These are phyloP conservation scores for Protonemura montana DNA, from an alignment of 2,888 invertebrate species.

Conservation along the genomic window DNA sequence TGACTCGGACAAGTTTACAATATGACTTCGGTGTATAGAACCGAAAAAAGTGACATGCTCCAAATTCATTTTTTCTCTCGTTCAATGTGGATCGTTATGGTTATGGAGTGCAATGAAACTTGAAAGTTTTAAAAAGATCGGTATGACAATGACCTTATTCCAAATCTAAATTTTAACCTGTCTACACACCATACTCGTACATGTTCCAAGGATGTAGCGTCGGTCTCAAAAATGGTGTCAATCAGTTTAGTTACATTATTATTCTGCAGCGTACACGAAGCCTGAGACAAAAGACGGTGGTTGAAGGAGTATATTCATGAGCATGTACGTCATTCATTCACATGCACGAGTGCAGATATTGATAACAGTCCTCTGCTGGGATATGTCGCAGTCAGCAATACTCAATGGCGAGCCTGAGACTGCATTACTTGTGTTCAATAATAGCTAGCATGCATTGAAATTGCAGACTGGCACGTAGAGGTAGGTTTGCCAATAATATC, in stretches of 20 bases:
- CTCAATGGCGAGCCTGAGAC: not conserved
- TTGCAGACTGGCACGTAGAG: not conserved
- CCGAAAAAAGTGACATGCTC: not conserved
- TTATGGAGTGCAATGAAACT: not conserved
- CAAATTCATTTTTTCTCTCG: not conserved
- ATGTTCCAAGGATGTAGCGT: not conserved
- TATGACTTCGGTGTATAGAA: not conserved
- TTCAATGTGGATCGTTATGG: not conserved
- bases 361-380: not conserved
- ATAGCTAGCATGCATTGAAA: not conserved
- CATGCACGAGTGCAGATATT: constrained; percentile 4
- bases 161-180: not conserved
- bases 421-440: not conserved
- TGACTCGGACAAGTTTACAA: not conserved
- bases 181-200: not conserved
- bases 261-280: not conserved
- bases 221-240: not conserved
- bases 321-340: not conserved
- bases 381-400: not conserved
- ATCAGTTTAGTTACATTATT: not conserved
- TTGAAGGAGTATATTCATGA: not conserved
- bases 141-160: not conserved
- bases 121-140: not conserved
- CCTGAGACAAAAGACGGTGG: not conserved
- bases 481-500: not conserved